phyloP scores from a whole-genome alignment of 2,797 vertebrate species.

The Sternarchorhynchus goeldii region DNA sequence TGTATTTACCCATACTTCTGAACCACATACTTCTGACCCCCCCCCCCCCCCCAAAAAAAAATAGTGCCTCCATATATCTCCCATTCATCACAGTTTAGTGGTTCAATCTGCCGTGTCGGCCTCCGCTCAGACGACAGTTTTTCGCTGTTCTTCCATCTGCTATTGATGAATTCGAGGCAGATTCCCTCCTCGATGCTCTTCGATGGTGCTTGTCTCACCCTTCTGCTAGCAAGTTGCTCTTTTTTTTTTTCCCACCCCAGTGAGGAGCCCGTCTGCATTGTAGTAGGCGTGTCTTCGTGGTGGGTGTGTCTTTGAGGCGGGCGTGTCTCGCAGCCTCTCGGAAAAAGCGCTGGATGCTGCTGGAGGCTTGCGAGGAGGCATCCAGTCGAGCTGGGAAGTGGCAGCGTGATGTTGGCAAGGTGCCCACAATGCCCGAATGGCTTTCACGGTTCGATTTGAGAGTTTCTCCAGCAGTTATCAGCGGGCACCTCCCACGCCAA shows the following conservation, averaged over 20 bases:
- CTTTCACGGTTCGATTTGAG: conserved; percentile 24
- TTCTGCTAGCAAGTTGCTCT: not conserved
- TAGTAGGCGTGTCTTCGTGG: no score
- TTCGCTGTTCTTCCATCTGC: conserved; percentile 13
- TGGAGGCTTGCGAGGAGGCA: conserved; percentile 23
- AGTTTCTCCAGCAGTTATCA: conserved; percentile 28
- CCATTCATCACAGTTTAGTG: conserved; percentile 74
- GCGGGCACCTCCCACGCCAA: not conserved
- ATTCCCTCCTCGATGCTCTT: conserved; percentile 17
- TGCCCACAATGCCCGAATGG: conserved; percentile 44
- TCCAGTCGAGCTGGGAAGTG: conserved; percentile 28
- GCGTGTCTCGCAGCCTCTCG: no score
- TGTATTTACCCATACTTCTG: no score
- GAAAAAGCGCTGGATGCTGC: no score
- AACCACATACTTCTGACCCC: no score
- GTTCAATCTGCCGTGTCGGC: conserved; percentile 71
- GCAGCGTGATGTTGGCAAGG: conserved; percentile 20
- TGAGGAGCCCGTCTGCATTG: no score
- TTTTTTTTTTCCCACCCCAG: not conserved
- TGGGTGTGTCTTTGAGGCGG: no score
- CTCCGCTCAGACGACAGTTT: conserved; percentile 57
- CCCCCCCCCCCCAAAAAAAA: conserved; percentile 26
- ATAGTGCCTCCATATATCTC: conserved; percentile 45
- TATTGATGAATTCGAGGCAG: conserved; percentile 29
- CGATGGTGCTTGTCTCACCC: conserved; percentile 6